Conservation (phyloP, 2,797 vertebrate genomes). For the Siniperca scherzeri region DNA sequence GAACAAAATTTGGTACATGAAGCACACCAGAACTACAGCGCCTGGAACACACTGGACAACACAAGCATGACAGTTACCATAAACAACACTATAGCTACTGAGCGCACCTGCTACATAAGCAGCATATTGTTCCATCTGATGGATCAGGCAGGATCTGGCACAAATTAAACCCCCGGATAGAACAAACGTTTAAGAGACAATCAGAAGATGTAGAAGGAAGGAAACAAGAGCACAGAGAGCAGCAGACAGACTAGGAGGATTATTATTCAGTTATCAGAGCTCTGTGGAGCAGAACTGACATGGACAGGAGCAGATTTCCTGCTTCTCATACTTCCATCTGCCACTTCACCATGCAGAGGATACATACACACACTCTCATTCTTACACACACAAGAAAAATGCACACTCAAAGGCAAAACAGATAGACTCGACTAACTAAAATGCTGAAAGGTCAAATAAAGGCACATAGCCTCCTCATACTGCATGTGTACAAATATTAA, state of each 20-base stretch:
- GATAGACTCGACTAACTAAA: slow-evolving; percentile 12
- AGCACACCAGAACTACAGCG: neutral
- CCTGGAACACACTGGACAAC: slow-evolving; percentile 20
- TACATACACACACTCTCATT: slow-evolving; percentile 45
- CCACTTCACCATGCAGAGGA: slow-evolving; percentile 83
- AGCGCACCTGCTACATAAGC: slow-evolving; percentile 22
- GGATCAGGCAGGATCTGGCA: slow-evolving; percentile 42
- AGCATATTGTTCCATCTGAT: slow-evolving; percentile 42
- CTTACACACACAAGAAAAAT: slow-evolving; percentile 31
- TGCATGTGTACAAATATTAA: slow-evolving; percentile 7
- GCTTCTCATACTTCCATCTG: slow-evolving; percentile 88
- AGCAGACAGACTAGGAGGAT: slow-evolving; percentile 78
- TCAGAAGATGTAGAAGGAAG: slow-evolving; percentile 52
- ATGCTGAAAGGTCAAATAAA: slow-evolving; percentile 45
- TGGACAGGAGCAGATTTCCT: slow-evolving; percentile 88
- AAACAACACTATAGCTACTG: slow-evolving; percentile 12
- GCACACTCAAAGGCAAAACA: slow-evolving; percentile 35
- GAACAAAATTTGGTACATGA: neutral
- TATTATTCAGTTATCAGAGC: slow-evolving; percentile 89
- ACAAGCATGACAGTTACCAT: slow-evolving; percentile 26
- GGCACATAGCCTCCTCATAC: neutral
- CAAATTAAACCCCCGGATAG: slow-evolving; percentile 61
- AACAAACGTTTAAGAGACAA: slow-evolving; percentile 64
- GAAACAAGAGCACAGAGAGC: slow-evolving; percentile 52
- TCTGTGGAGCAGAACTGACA: slow-evolving; percentile 88